Evolutionary conservation across 2,113 vertebrate genomes (phyloP).

Genomic region (Neolamprologus modestus): DNA sequence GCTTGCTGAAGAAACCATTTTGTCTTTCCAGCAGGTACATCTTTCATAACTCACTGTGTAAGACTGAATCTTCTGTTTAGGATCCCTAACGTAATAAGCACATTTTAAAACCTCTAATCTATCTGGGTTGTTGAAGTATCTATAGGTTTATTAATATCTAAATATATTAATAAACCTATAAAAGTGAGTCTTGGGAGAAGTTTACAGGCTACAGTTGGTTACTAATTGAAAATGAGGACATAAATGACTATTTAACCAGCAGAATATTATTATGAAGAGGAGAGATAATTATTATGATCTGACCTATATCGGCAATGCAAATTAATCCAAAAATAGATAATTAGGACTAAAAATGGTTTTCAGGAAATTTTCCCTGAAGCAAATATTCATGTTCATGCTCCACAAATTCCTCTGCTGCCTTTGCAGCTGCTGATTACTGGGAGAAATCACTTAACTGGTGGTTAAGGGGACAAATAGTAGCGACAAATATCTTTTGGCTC

Average conservation of each 20-base stretch:
- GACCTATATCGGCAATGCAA: background rate
- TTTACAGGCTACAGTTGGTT: background rate
- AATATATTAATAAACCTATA: background rate
- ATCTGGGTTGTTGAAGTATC: background rate
- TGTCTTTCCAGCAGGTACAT: background rate
- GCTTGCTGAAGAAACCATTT: background rate
- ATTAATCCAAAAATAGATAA: background rate
- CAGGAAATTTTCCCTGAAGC: background rate
- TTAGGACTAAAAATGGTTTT: background rate
- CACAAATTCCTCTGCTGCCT: background rate
- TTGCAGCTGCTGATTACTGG: background rate
- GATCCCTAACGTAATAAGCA: background rate
- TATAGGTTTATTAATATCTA: background rate
- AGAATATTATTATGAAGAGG: background rate
- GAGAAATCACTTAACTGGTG: background rate
- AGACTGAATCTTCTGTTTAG: background rate
- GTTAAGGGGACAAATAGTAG: background rate
- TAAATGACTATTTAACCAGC: background rate
- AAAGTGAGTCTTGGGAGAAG: background rate
- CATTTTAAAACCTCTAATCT: background rate
- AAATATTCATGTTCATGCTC: background rate
- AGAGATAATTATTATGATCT: background rate
- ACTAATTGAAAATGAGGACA: background rate
- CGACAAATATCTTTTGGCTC: background rate
- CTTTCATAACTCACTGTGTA: background rate